Percentiles rank a stretch among this genome's conserved stretches.
These are phyloP conservation scores for Latrodectus hesperus DNA, from an alignment of 2,888 invertebrate genomes.

Conservation along the genomic window DNA sequence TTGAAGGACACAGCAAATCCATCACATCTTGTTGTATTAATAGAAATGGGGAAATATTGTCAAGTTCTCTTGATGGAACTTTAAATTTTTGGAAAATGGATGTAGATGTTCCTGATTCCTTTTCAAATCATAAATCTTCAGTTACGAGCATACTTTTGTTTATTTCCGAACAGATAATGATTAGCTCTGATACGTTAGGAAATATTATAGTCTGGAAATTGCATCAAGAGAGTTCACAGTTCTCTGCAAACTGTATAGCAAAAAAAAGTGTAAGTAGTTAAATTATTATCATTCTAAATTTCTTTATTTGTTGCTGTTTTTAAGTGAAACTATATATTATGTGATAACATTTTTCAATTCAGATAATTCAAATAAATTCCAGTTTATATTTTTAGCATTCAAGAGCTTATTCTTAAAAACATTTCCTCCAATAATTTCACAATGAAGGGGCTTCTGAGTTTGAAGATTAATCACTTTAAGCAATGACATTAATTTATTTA, in stretches of 20 bases:
- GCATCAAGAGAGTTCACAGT: neutral
- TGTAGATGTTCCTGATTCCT: neutral
- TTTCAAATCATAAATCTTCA: conserved; percentile 15
- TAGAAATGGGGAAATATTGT: conserved; percentile 43
- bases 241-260: conserved; percentile 22
- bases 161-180: neutral
- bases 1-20: conserved; percentile 52
- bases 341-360: neutral
- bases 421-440: no score
- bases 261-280: conserved; percentile 44
- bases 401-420: neutral
- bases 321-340: neutral
- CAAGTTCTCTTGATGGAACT: conserved; percentile 54
- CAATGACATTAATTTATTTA: no score
- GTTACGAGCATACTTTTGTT: conserved; percentile 28
- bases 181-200: conserved; percentile 47
- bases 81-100: conserved; percentile 55
- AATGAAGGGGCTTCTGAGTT: no score
- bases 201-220: conserved; percentile 56
- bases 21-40: conserved; percentile 51
- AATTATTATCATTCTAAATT: neutral
- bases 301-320: neutral
- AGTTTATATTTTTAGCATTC: neutral
- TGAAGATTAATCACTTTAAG: no score
- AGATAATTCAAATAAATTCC: neutral